Conservation (phyloP, 2,888 invertebrate species). For the Micoletzkya japonica region DNA sequence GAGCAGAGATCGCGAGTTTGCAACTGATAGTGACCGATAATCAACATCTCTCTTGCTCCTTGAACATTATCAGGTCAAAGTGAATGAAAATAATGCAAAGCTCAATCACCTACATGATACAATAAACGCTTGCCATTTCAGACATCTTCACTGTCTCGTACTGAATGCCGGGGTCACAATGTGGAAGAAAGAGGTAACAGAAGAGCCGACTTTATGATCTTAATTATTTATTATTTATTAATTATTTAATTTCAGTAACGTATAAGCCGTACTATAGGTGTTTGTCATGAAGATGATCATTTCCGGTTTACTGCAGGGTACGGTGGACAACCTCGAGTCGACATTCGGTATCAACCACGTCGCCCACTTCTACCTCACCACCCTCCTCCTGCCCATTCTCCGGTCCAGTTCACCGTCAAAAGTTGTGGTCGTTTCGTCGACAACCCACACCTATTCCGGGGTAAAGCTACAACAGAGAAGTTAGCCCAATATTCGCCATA, state of each 20-base stretch:
- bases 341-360: slow-evolving; percentile 78
- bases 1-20: too few species aligned
- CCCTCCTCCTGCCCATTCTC: slow-evolving; percentile 14
- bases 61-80: too few species aligned
- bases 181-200: neutral
- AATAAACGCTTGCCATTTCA: neutral
- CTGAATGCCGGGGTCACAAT: slow-evolving; percentile 17
- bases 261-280: too few species aligned
- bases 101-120: neutral
- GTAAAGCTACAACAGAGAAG: too few species aligned
- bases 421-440: slow-evolving; percentile 21
- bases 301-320: slow-evolving; percentile 50
- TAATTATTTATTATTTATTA: neutral
- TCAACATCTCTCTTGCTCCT: too few species aligned
- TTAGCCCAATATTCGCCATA: neutral
- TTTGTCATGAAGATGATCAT: too few species aligned
- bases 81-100: neutral
- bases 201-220: neutral
- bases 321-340: slow-evolving; percentile 66
- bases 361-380: slow-evolving; percentile 78
- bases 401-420: neutral
- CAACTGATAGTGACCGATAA: too few species aligned
- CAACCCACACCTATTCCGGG: slow-evolving; percentile 8
- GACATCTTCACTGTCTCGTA: slow-evolving; percentile 7
- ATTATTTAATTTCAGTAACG: neutral